Base-by-base conservation (phyloP, 2,797 vertebrate genomes). In the Periparus ater region DNA sequence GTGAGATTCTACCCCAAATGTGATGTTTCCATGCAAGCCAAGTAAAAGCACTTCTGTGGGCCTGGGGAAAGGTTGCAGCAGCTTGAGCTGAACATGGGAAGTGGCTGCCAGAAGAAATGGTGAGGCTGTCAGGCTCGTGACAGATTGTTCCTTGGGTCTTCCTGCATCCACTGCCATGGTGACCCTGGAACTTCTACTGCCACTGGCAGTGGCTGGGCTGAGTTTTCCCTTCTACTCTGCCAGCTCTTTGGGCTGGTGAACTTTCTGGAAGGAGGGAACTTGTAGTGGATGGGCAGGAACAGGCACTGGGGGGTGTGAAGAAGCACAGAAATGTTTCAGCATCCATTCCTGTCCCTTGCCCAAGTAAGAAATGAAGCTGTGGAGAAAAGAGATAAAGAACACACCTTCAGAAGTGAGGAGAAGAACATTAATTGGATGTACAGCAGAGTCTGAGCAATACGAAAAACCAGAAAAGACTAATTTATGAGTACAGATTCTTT, bases 401-500 rank as follows among this genome's bases (percentile, higher is more conserved):
- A 45, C 58, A 85, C 26, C 60, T 14, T n/a, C 60, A 45, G 72
- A 80, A 80, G 65, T 10, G 65, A 93, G 53, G 47, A 76, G 73
- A 55, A 73, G 82, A 65, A 57, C 83, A 9, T 83, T 86, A 83
- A 84, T 70, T 95, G 90, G 34, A 68, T 91, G 48, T 40, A 75
- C 66, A 54, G 71, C 62, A 3, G 11, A 78, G 55, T 27, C 62
- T 68, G 65, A 95, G 83, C 62, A 66, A 78, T 62, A 65, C 15
- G 25, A 61, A 88, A 66, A 92, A 27, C 40, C 34, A 44, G 71
- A 67, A 93, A 76, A 4, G 0, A 82, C 80, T 88, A 82, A 95
- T 94, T 91, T 85, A 91, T 87, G 83, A 77, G 84, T 19, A 26
- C 53, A 95, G 80, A 74, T 89, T 82, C 80, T 82, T 82, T 80